A percentile compares a stretch with the other conserved stretches of the same genome.
Evolutionary conservation across 2,113 vertebrate genomes (phyloP).

Genomic region (Cavia aperea): DNA sequence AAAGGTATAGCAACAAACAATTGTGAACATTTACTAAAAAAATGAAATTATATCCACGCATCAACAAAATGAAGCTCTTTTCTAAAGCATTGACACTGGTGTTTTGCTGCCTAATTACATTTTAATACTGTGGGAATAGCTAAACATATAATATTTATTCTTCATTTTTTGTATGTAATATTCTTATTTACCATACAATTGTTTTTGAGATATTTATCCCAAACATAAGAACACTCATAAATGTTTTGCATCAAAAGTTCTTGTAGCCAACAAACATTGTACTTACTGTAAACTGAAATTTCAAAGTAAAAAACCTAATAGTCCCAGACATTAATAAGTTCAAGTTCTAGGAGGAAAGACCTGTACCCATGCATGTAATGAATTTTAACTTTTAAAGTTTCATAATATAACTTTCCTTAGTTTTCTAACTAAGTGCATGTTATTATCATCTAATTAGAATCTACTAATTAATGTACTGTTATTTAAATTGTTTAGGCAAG

Average conservation of each 20-base stretch:
- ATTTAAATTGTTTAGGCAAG: slow-evolving; percentile 67
- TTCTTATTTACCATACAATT: slow-evolving; percentile 45
- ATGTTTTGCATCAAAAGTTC: slow-evolving; percentile 8
- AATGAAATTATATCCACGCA: neutral
- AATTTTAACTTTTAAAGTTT: slow-evolving; percentile 53
- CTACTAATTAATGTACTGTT: slow-evolving; percentile 60
- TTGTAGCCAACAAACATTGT: neutral
- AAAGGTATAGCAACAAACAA: neutral
- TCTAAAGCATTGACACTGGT: neutral
- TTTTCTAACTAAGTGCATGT: slow-evolving; percentile 68
- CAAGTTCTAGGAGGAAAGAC: neutral
- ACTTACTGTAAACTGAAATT: neutral
- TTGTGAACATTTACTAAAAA: neutral
- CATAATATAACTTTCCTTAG: slow-evolving; percentile 60
- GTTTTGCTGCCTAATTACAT: slow-evolving; percentile 19
- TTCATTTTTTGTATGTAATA: neutral
- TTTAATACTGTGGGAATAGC: neutral
- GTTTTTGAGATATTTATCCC: neutral
- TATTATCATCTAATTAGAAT: slow-evolving; percentile 63
- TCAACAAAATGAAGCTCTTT: neutral
- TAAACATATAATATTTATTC: neutral
- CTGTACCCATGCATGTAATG: slow-evolving; percentile 20
- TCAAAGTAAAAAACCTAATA: slow-evolving; percentile 5
- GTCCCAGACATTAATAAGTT: neutral
- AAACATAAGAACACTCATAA: neutral